phyloP scores from a whole-genome alignment of 2,113 vertebrate species.

The Elephantulus edwardii region DNA sequence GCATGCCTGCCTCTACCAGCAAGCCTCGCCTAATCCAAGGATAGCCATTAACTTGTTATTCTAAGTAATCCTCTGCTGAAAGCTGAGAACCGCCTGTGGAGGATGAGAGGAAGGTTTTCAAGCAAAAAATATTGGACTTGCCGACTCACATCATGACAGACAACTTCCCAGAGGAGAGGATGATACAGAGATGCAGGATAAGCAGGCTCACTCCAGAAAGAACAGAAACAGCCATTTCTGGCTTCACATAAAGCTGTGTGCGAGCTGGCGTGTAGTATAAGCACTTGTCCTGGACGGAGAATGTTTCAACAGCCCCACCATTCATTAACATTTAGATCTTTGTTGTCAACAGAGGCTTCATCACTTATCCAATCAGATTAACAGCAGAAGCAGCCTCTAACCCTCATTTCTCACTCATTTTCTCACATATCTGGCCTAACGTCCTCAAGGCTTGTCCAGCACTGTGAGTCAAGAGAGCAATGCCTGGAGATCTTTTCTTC shows the following conservation, averaged over 20 bases:
- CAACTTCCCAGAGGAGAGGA: neutral
- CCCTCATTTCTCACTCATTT: neutral
- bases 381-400: neutral
- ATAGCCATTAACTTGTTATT: constrained; percentile 70
- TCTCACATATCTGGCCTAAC: neutral
- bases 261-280: fast-evolving
- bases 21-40: constrained; percentile 34
- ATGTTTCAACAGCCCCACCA: neutral
- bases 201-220: neutral
- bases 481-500: neutral
- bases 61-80: constrained; percentile 77
- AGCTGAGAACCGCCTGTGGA: constrained; percentile 59
- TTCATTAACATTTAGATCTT: neutral
- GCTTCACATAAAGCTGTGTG: neutral
- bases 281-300: neutral
- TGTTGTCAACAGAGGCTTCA: neutral
- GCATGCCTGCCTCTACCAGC: constrained; percentile 42
- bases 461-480: neutral
- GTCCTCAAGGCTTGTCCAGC: neutral
- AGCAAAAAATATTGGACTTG: neutral
- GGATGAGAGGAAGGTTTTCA: neutral
- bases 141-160: neutral
- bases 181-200: fast-evolving
- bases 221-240: neutral
- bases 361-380: neutral